Percentiles rank a stretch among this genome's conserved stretches.
Evolutionary conservation across 2,113 vertebrate species (phyloP).

Genomic region (Hoplias malabaricus): DNA sequence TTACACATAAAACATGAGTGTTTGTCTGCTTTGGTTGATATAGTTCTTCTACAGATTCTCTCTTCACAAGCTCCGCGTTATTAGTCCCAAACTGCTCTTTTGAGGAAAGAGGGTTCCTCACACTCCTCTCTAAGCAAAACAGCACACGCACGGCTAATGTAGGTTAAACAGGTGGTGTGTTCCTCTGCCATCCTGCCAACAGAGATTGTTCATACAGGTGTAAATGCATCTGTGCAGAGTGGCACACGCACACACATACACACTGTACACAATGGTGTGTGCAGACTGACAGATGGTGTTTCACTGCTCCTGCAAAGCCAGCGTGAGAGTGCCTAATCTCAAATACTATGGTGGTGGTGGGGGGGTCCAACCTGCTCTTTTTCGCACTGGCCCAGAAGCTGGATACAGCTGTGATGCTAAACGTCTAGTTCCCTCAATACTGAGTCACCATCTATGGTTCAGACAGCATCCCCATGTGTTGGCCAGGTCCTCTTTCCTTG

Average conservation of each 20-base stretch:
- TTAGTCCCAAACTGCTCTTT: neutral
- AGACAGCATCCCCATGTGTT: slow-evolving; percentile 22
- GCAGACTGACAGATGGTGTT: slow-evolving; percentile 66
- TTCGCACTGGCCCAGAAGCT: neutral
- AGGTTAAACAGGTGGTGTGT: slow-evolving; percentile 83
- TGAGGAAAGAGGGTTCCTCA: neutral
- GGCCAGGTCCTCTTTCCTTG: neutral
- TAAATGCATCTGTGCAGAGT: slow-evolving; percentile 83
- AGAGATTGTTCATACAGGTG: slow-evolving; percentile 87
- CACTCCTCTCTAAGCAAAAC: neutral
- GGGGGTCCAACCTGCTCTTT: slow-evolving; percentile 57
- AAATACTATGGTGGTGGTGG: neutral
- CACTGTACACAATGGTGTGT: slow-evolving; percentile 13
- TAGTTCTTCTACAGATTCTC: no score
- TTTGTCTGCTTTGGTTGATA: no score
- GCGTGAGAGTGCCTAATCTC: slow-evolving; percentile 45
- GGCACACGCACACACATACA: slow-evolving; percentile 11
- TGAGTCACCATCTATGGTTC: slow-evolving; percentile 53
- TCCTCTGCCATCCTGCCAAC: slow-evolving; percentile 77
- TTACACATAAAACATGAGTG: no score
- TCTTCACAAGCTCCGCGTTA: no score
- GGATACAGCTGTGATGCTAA: slow-evolving; percentile 53
- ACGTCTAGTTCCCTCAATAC: slow-evolving; percentile 62
- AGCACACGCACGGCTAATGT: slow-evolving; percentile 47
- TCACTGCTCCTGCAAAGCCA: slow-evolving; percentile 56